Conservation (phyloP, 1,140 invertebrate genomes). For the Gryon sp. region DNA sequence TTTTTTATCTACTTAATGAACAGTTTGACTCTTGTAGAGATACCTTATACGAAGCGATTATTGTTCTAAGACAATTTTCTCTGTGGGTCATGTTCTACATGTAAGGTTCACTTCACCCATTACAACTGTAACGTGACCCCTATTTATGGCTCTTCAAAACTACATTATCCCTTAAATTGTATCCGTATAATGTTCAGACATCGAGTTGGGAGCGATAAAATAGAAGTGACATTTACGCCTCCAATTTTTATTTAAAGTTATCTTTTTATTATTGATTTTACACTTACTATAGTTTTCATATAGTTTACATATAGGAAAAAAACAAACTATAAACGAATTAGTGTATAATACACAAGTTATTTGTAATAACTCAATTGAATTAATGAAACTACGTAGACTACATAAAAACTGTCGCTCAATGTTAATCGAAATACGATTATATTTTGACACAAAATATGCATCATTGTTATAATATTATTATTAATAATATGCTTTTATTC, state of each 20-base stretch:
- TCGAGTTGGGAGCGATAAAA: conserved; percentile 4
- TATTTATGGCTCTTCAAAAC: conserved; percentile 39
- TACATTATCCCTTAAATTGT: conserved; percentile 27
- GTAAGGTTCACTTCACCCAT: conserved; percentile 24
- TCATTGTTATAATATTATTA: too few species aligned
- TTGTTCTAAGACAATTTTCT: conserved; percentile 29
- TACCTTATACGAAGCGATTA: conserved; percentile 14
- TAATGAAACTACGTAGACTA: too few species aligned
- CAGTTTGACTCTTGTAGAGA: neutral
- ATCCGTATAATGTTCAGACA: conserved; percentile 17
- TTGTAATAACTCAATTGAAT: too few species aligned
- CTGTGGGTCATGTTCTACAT: conserved; percentile 27
- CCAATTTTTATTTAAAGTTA: neutral
- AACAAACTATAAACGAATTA: too few species aligned
- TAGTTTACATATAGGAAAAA: too few species aligned
- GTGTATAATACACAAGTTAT: too few species aligned
- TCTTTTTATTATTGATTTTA: neutral
- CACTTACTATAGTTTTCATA: too few species aligned
- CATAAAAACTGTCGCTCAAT: too few species aligned
- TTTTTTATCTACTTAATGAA: neutral
- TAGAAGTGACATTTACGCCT: conserved; percentile 1
- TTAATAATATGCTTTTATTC: too few species aligned
- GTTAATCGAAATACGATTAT: too few species aligned
- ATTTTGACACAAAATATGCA: too few species aligned
- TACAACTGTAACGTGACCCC: conserved; percentile 24